Evolutionary conservation across 2,888 invertebrate genomes (phyloP), one percentile per base, ranked within the genome.

Genomic region (Sminthurides aquaticus): DNA sequence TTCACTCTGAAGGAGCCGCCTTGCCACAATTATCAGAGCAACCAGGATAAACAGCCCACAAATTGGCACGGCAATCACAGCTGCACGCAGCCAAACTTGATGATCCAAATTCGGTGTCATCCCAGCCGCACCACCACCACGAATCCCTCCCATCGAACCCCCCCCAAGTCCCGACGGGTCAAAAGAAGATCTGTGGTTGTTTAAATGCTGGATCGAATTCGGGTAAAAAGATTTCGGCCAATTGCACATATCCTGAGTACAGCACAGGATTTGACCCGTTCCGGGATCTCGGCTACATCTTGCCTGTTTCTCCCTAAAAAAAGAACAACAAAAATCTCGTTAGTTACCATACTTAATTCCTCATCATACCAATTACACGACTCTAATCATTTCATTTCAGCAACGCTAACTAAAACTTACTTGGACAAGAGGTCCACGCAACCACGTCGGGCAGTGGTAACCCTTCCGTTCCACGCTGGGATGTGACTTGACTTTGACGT

Each of bases 11-110:
- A 69, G 64, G 43, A 69, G 66, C 15, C 64, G 57, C 20, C 69
- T 20, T 24, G 69, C 69, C 52, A 69, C 65, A n/a, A 65, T 57
- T 20, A 69, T 67, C 29, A 69, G 62, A 43, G 65, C 66, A 20
- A 69, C 60, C n/a, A 69, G 61, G 64, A 69, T 69, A 61, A 69
- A 65, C n/a, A 69, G 62, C 48, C 69, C 69, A 64, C 67, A 69
- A 58, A 69, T 64, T 5, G 69, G 69, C 27, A 69, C 67, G n/a
- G 69, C 67, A 49, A 69, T 67, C 57, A 69, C 66, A 27, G 69
- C 69, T 15, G 67, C 69, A 29, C 67, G 65, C 11, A 69, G 60
- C 69, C 69, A 69, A 3, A 69, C 67, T 64, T 67, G 67, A 27
- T 69, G 69, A 34, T 69, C 69, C 25, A 63, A 22, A 57, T 67